These are phyloP conservation scores for Tragelaphus imberbis DNA, from an alignment of 2,113 vertebrate genomes.

Conservation along the genomic window DNA sequence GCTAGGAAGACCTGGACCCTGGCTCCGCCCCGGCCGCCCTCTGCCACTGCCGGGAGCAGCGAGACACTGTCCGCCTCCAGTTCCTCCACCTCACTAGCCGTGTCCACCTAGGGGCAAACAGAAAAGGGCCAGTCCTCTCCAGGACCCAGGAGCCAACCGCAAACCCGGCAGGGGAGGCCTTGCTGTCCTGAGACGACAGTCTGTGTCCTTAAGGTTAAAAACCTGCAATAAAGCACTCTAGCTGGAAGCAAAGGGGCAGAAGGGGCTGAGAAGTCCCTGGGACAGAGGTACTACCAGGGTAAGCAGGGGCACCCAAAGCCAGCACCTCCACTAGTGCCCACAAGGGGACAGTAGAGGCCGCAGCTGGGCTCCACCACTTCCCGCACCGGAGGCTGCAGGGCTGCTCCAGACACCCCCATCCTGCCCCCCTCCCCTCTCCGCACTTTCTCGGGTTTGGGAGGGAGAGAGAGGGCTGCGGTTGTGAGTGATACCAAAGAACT, in stretches of 20 bases:
- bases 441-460: background rate
- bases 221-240: background rate
- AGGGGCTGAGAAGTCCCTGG: background rate
- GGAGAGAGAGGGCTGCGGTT: background rate
- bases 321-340: background rate
- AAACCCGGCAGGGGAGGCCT: background rate
- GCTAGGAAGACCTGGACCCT: constrained; percentile 97
- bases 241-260: background rate
- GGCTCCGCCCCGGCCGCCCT: constrained; percentile 80
- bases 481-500: background rate
- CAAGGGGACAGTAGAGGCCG: constrained; percentile 49
- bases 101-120: constrained; percentile 88
- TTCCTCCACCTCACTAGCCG: constrained; percentile 98
- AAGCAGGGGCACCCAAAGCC: background rate
- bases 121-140: background rate
- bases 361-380: background rate
- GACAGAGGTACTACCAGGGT: background rate
- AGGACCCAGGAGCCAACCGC: background rate
- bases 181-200: background rate
- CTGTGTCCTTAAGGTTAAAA: background rate
- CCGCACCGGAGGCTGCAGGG: background rate
- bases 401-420: background rate
- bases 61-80: constrained; percentile 91
- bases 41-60: constrained; percentile 81
- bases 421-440: fast-evolving